Evolutionary conservation across 2,113 vertebrate species (phyloP).

Genomic region (Lampris incognitus): DNA sequence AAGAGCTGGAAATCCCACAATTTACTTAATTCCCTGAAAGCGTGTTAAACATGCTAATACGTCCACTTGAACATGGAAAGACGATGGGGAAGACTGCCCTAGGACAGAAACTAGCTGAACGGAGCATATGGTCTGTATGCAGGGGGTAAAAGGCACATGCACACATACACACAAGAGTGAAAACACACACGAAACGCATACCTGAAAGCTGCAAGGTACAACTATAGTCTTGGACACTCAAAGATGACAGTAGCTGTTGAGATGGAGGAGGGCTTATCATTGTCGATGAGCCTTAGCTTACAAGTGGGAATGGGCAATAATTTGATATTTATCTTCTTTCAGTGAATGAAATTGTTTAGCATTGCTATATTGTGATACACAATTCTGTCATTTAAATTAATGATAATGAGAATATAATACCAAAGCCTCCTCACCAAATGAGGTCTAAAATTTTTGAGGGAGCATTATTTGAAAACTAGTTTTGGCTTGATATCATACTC

Average conservation of each 20-base stretch:
- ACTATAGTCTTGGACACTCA: not conserved
- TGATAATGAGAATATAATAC: too few relatives aligned
- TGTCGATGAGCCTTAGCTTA: not conserved
- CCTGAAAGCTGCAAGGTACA: too few relatives aligned
- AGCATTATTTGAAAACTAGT: too few relatives aligned
- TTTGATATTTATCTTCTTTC: too few relatives aligned
- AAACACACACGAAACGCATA: too few relatives aligned
- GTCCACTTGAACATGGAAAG: conserved; percentile 70
- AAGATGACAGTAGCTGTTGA: not conserved
- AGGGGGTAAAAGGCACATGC: conserved; percentile 57
- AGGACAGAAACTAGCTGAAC: conserved; percentile 58
- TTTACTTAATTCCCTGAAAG: conserved; percentile 93
- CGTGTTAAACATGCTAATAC: conserved; percentile 83
- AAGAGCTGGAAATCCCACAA: conserved; percentile 90
- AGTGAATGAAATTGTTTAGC: too few relatives aligned
- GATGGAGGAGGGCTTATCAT: not conserved
- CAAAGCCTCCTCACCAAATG: too few relatives aligned
- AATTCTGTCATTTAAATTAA: too few relatives aligned
- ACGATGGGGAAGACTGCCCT: conserved; percentile 60
- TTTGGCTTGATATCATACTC: too few relatives aligned
- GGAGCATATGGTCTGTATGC: conserved; percentile 73
- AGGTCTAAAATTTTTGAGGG: too few relatives aligned
- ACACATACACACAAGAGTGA: not conserved
- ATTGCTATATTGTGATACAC: too few relatives aligned
- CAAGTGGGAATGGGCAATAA: too few relatives aligned